These are phyloP conservation scores for Thymelicus lineola DNA, from an alignment of 2,888 invertebrate genomes.

Conservation along the genomic window DNA sequence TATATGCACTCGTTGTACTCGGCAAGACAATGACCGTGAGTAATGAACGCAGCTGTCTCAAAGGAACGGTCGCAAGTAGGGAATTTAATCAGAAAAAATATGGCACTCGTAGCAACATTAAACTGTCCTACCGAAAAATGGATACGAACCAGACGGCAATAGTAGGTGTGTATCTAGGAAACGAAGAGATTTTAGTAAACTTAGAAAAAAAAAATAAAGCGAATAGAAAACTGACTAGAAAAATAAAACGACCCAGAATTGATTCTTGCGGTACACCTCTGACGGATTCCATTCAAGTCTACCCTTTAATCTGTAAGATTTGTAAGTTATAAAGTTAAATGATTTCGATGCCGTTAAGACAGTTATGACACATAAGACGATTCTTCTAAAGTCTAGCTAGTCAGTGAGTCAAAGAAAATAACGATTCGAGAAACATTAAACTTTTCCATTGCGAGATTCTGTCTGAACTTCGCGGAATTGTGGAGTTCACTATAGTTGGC, in stretches of 20 bases:
- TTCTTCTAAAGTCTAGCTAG: background rate
- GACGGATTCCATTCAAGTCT: too few species aligned
- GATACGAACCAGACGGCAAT: background rate
- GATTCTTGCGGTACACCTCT: too few species aligned
- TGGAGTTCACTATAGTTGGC: background rate
- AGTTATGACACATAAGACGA: background rate
- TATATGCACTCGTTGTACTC: background rate
- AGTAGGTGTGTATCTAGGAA: background rate
- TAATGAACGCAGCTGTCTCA: slow-evolving; percentile 26
- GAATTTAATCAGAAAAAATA: slow-evolving; percentile 32
- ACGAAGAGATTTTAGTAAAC: background rate
- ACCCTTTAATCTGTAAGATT: too few species aligned
- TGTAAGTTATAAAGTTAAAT: too few species aligned
- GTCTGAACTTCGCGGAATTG: background rate
- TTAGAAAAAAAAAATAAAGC: too few species aligned
- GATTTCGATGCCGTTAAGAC: too few species aligned
- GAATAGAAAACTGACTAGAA: too few species aligned
- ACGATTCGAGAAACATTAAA: slow-evolving; percentile 3
- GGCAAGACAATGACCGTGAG: slow-evolving; percentile 21
- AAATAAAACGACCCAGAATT: too few species aligned
- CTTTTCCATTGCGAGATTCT: background rate
- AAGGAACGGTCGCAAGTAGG: slow-evolving; percentile 13
- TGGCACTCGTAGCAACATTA: slow-evolving; percentile 7
- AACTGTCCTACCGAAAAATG: slow-evolving; percentile 9
- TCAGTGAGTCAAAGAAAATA: background rate